Conservation (phyloP, 1,140 invertebrate genomes). For the Melipona quadrifasciata region DNA sequence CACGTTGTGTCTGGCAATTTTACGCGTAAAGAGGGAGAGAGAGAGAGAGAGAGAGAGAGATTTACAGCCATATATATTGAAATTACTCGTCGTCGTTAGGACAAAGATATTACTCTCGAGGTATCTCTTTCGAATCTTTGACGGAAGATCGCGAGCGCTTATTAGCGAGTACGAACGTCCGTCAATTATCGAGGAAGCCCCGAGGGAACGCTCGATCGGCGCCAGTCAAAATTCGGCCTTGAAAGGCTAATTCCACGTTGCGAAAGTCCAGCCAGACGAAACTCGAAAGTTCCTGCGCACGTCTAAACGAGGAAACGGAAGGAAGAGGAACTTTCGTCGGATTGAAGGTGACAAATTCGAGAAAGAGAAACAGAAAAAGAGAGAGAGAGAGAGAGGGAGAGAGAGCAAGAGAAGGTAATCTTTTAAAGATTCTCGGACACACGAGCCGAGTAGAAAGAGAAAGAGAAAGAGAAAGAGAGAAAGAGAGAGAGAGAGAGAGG, state of each 20-base stretch:
- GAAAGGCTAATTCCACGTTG: neutral
- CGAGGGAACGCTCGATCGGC: neutral
- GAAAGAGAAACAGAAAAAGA: neutral
- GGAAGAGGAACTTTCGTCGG: slow-evolving; percentile 64
- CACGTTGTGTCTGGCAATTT: neutral
- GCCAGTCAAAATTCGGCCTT: neutral
- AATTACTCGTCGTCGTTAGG: neutral
- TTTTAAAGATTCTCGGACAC: too few species aligned
- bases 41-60: neutral
- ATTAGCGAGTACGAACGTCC: too few species aligned
- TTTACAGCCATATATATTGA: too few species aligned
- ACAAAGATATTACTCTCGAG: neutral
- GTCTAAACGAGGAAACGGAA: neutral
- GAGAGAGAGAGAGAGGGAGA: neutral
- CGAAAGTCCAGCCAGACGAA: neutral
- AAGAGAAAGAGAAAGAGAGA: too few species aligned
- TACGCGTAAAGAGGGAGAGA: too few species aligned
- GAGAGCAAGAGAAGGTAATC: neutral
- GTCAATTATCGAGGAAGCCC: too few species aligned
- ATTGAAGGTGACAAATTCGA: slow-evolving; percentile 73
- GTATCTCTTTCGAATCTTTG: neutral
- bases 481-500: neutral
- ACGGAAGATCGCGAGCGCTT: too few species aligned
- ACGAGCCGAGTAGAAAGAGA: neutral
- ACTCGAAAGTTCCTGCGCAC: neutral